Evolutionary conservation across 2,113 vertebrate genomes (phyloP), one percentile per base, ranked within the genome.

Genomic region (Leucoraja erinaceus): DNA sequence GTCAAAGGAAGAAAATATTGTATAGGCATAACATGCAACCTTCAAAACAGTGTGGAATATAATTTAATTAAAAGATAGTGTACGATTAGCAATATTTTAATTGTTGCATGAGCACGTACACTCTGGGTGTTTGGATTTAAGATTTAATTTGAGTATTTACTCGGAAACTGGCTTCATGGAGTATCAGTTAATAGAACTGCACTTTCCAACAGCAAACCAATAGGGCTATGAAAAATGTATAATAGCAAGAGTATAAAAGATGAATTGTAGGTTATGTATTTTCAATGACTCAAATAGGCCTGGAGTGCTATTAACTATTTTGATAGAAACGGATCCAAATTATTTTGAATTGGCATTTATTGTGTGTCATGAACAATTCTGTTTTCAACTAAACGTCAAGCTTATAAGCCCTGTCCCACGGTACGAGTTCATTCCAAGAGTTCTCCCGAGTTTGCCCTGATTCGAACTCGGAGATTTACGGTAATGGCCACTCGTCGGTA

Each of bases 1-100:
- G 10, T 72, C 33, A 54, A 91, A 91, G 72, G 66, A 72, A 47
- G 68, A 63, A 72, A 91, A 91, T 91, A 74, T 72, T 91, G 90
- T 54, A 14, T 8, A 91, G 38, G 38, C 25, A 61, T 66, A 66
- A 90, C 66, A 74, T 54, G 70, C 22, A 22, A 22, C 68, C 90
- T 54, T 18, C 47, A 72, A 68, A 91, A 72, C 66, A 72, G 7
- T 72, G 33, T 47, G 72, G 68, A 91, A 72, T 72, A 72, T 91
- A 68, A 68, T 72, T 91, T 91, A 91, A 47, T 91, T 72, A 72
- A 72, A 54, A 20, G 33, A 72, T 72, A 12, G 33, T 70, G 18
- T 47, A 83, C 47, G 1, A 33, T 70, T 72, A 91, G 54, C 25
- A 88, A 70, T 47, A 72, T 66, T 88, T 91, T 91, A 91, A 91